Conservation (phyloP, 2,113 vertebrate genomes). For the Papio anubis region DNA sequence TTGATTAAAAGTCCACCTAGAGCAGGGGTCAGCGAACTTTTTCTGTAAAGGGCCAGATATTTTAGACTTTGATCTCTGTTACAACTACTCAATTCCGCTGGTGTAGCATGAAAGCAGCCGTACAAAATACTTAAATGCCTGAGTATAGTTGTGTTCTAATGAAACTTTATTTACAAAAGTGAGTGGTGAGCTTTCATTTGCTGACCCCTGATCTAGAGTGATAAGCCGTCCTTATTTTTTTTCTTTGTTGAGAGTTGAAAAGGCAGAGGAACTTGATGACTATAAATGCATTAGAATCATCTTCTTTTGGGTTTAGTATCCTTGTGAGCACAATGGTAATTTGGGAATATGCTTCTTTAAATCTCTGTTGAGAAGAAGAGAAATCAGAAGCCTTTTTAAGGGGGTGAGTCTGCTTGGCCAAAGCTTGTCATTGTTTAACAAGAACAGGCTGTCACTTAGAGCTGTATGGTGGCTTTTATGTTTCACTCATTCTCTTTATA, state of each 20-base stretch:
- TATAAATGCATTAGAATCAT: conserved; percentile 42
- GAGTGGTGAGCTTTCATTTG: background rate
- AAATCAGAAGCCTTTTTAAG: conserved; percentile 45
- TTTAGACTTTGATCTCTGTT: conserved; percentile 45
- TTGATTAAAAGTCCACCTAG: background rate
- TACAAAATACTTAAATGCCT: background rate
- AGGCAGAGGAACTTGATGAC: conserved; percentile 3
- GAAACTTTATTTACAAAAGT: conserved; percentile 30
- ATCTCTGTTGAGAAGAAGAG: conserved; percentile 39
- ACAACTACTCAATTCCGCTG: background rate
- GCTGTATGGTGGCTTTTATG: background rate
- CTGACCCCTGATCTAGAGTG: background rate
- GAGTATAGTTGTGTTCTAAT: background rate
- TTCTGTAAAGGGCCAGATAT: background rate
- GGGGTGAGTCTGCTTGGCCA: background rate
- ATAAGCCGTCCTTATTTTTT: conserved; percentile 1
- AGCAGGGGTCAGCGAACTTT: background rate
- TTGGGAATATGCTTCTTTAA: conserved; percentile 47
- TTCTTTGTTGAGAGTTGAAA: conserved; percentile 29
- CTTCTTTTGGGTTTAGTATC: conserved; percentile 26
- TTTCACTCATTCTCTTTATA: conserved; percentile 20
- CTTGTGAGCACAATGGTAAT: background rate
- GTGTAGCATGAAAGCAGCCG: background rate
- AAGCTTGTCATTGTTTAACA: conserved; percentile 45
- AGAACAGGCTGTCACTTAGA: conserved; percentile 25